These are phyloP conservation scores for Amphipyra tragopoginis DNA, from an alignment of 2,888 invertebrate species.

Conservation along the genomic window DNA sequence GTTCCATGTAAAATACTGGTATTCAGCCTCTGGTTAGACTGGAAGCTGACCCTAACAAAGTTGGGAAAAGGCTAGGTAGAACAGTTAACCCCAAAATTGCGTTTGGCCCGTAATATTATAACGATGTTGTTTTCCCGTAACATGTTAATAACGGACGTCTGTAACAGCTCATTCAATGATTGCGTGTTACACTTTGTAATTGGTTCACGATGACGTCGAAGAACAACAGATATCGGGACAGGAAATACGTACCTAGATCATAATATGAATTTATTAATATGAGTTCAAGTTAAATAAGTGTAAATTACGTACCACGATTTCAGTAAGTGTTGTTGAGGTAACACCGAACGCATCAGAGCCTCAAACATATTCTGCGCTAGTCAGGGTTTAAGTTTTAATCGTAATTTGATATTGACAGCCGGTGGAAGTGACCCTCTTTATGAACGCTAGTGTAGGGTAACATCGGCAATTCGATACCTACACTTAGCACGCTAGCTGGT, in stretches of 20 bases:
- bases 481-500: slow-evolving; percentile 32
- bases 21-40: no score
- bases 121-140: slow-evolving; percentile 45
- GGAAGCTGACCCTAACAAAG: no score
- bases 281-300: slow-evolving; percentile 7
- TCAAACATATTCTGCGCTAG: neutral
- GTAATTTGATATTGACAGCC: slow-evolving; percentile 43
- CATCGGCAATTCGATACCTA: slow-evolving; percentile 56
- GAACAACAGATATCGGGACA: slow-evolving; percentile 11
- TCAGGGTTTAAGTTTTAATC: slow-evolving; percentile 16
- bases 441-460: slow-evolving; percentile 37
- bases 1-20: no score
- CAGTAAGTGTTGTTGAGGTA: no score
- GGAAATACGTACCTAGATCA: slow-evolving; percentile 18
- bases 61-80: no score
- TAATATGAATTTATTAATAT: slow-evolving; percentile 7
- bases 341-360: neutral
- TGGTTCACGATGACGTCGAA: slow-evolving; percentile 33
- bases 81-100: slow-evolving; percentile 36
- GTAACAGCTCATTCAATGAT: slow-evolving; percentile 46
- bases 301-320: no score
- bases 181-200: slow-evolving; percentile 33
- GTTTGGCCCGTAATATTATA: slow-evolving; percentile 36
- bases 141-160: slow-evolving; percentile 33
- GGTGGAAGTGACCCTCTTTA: slow-evolving; percentile 39